A percentile compares a stretch with the other conserved stretches of the same genome.
phyloP scores from a whole-genome alignment of 2,113 vertebrate species.

The Oncorhynchus gorbuscha region DNA sequence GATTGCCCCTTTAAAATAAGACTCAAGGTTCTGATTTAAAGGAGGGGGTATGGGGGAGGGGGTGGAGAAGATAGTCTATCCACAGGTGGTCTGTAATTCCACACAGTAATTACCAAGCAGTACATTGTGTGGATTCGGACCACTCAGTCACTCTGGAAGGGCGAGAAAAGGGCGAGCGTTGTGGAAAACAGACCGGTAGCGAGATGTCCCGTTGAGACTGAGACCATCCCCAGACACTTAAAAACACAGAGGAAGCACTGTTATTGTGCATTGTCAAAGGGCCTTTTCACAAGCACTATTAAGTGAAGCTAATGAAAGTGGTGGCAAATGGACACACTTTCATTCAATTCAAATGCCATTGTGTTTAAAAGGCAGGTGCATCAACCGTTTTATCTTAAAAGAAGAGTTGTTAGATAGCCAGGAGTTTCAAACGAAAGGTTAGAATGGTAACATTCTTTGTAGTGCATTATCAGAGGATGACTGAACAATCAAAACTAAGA shows the following conservation, averaged over 20 bases:
- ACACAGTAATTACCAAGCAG: conserved; percentile 72
- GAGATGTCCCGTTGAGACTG: conserved; percentile 65
- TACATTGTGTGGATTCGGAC: conserved; percentile 69
- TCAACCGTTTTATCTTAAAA: conserved; percentile 27
- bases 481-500: too few species aligned
- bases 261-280: conserved; percentile 62
- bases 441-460: too few species aligned
- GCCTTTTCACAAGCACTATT: conserved; percentile 63
- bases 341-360: conserved; percentile 72
- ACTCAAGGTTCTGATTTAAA: conserved; percentile 50
- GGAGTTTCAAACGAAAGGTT: too few species aligned
- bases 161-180: conserved; percentile 67
- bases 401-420: conserved; percentile 13
- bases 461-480: too few species aligned
- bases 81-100: conserved; percentile 78
- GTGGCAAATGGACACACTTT: conserved; percentile 62
- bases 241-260: conserved; percentile 54
- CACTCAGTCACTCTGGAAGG: conserved; percentile 74
- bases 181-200: conserved; percentile 64
- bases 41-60: conserved; percentile 22
- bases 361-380: conserved; percentile 60
- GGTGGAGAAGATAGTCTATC: conserved; percentile 56
- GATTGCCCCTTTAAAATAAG: conserved; percentile 40
- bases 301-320: conserved; percentile 71
- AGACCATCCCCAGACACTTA: conserved; percentile 68